phyloP scores from a whole-genome alignment of 2,113 vertebrate species.

The Hippocampus barbouri region DNA sequence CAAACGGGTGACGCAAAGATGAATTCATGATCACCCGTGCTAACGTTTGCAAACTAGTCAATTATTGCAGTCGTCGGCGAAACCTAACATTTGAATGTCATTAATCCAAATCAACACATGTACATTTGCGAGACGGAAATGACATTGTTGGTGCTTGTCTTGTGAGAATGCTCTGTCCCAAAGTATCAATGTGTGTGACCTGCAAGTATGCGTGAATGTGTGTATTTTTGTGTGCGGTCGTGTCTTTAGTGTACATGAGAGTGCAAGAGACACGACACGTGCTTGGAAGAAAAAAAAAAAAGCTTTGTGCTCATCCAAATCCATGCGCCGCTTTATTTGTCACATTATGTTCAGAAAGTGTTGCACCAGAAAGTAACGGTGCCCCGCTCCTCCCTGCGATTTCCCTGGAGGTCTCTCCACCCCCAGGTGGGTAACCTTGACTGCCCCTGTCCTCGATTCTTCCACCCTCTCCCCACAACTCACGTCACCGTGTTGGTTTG shows the following conservation, averaged over 20 bases:
- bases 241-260: background rate
- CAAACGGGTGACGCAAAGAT: background rate
- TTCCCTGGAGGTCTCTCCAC: slow-evolving; percentile 69
- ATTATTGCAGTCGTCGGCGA: background rate
- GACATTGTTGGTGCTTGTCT: background rate
- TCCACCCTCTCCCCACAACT: slow-evolving; percentile 20
- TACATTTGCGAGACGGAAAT: background rate
- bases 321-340: slow-evolving; percentile 72
- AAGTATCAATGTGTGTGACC: slow-evolving; percentile 4
- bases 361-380: slow-evolving; percentile 67
- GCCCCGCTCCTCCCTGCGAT: slow-evolving; percentile 65
- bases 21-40: background rate
- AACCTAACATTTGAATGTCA: background rate
- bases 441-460: background rate
- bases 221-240: slow-evolving; percentile 3
- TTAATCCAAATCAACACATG: slow-evolving; percentile 11
- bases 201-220: slow-evolving; percentile 22
- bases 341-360: slow-evolving; percentile 71
- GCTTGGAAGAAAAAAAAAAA: slow-evolving; percentile 24
- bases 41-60: background rate
- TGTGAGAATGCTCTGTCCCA: slow-evolving; percentile 5
- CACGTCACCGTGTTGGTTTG: slow-evolving; percentile 61
- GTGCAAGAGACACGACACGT: slow-evolving; percentile 32
- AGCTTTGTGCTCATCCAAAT: slow-evolving; percentile 65
- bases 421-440: slow-evolving; percentile 71